Base-by-base conservation (phyloP, 2,888 invertebrate species). In the Trissonchulus latispiculum region DNA sequence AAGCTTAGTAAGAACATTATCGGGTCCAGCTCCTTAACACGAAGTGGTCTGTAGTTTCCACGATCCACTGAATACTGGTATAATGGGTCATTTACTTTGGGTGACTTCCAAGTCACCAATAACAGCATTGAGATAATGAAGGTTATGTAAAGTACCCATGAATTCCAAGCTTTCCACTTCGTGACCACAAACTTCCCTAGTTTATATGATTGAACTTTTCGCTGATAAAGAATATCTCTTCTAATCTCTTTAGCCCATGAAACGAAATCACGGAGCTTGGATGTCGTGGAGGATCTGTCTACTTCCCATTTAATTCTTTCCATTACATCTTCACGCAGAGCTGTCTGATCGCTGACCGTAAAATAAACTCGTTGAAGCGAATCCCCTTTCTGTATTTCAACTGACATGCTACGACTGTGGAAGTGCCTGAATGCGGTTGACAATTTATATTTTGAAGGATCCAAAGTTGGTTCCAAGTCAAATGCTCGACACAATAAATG, bases 301-400 rank as follows among this genome's bases (percentile, higher is more conserved):
- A 84, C 83, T 72, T 83, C 82, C 76, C 83, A 84, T 74, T 84
- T 84, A 73, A 84, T 81, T 74, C 82, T 80, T 71, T 84, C 83
- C 75, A 83, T 84, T 68, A 84, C 83, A 73, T 83, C 81, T 70
- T 83, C 81, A 72, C 84, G 76, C 8, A 84, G 75, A 2, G 83
- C 82, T 72, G 79, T 80, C 82, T 83, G 78, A 75, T 84, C 82
- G 74, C 80, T 80, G 64, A 82, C 82, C 36, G 79, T 76, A 79
- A 82, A 83, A 78, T 83, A 81, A 1, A 83, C 76, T 71, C 83
- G 82, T 77, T 83, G 83, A 31, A 83, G 76, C 3, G 78, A 77
- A 68, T 82, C 81, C 74, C 82, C 79, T 73, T 83, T 83, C n/a
- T 82, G 75, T n/a, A 83, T 79, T 76, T 83, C 83, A 59, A 83